These are phyloP conservation scores for Lacerta bilineata DNA, from an alignment of 2,797 vertebrate species.

Conservation along the genomic window DNA sequence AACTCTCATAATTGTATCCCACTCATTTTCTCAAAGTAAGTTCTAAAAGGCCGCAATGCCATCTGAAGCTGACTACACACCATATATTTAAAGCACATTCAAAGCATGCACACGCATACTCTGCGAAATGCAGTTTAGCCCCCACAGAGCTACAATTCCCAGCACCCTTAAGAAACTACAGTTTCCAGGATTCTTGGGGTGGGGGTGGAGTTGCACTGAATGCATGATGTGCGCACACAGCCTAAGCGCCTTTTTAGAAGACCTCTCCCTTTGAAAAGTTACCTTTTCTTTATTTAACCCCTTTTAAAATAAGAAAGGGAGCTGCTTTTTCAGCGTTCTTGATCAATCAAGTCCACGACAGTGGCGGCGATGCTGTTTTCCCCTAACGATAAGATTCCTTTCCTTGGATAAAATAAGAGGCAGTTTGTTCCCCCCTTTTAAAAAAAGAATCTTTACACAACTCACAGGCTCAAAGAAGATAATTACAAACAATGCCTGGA, in stretches of 20 bases:
- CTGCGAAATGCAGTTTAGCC: too few species aligned
- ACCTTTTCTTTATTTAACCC: slow-evolving; percentile 25
- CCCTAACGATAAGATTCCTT: slow-evolving; percentile 78
- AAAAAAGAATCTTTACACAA: slow-evolving; percentile 69
- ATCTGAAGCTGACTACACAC: neutral
- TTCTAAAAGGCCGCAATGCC: slow-evolving; percentile 45
- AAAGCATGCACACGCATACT: too few species aligned
- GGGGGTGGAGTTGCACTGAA: too few species aligned
- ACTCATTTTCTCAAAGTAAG: neutral
- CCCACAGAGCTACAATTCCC: too few species aligned
- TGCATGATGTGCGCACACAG: neutral
- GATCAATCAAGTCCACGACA: slow-evolving; percentile 59
- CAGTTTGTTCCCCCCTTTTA: slow-evolving; percentile 63
- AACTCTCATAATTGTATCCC: neutral
- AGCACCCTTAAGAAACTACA: too few species aligned
- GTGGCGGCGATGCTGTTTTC: slow-evolving; percentile 77
- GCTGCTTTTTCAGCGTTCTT: slow-evolving; percentile 70
- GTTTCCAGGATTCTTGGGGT: too few species aligned
- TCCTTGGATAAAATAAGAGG: slow-evolving; percentile 75
- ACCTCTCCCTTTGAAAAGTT: slow-evolving; percentile 59
- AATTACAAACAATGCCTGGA: slow-evolving; percentile 90
- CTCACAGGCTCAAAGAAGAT: slow-evolving; percentile 85
- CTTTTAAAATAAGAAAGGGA: slow-evolving; percentile 29
- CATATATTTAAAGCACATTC: too few species aligned
- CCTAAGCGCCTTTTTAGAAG: slow-evolving; percentile 52